Evolutionary conservation across 2,888 invertebrate genomes (phyloP).

Genomic region (Hydraecia micacea): DNA sequence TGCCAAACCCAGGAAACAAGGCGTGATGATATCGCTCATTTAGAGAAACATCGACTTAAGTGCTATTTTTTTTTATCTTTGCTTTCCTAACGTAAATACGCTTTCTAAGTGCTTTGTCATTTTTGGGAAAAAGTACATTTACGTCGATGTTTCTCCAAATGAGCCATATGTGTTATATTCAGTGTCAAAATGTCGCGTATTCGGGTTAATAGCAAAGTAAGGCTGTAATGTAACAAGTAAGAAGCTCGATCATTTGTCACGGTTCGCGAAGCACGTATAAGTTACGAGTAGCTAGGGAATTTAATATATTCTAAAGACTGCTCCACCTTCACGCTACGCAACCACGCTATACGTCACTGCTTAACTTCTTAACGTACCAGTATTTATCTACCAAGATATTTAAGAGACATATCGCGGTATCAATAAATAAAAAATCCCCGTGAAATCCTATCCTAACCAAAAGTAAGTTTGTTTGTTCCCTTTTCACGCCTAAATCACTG

Average conservation of each 20-base stretch:
- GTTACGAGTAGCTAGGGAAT: conserved; percentile 65
- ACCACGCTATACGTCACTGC: conserved; percentile 55
- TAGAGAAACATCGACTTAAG: too few relatives aligned
- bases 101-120: too few relatives aligned
- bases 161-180: too few relatives aligned
- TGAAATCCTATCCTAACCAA: too few relatives aligned
- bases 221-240: conserved; percentile 53
- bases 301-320: conserved; percentile 67
- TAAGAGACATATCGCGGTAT: background rate
- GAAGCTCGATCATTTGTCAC: conserved; percentile 63
- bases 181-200: conserved; percentile 48
- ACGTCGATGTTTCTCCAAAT: too few relatives aligned
- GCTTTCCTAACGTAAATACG: too few relatives aligned
- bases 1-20: background rate
- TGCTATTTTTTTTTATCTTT: too few relatives aligned
- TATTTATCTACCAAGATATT: conserved; percentile 29
- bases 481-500: too few relatives aligned
- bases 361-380: conserved; percentile 52
- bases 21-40: too few relatives aligned
- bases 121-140: too few relatives aligned
- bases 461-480: too few relatives aligned
- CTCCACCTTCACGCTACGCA: conserved; percentile 53
- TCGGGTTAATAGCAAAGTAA: conserved; percentile 57
- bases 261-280: conserved; percentile 63
- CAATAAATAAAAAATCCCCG: too few relatives aligned